These are phyloP conservation scores for Euleptes europaea DNA, from an alignment of 2,113 vertebrate species.

Conservation along the genomic window DNA sequence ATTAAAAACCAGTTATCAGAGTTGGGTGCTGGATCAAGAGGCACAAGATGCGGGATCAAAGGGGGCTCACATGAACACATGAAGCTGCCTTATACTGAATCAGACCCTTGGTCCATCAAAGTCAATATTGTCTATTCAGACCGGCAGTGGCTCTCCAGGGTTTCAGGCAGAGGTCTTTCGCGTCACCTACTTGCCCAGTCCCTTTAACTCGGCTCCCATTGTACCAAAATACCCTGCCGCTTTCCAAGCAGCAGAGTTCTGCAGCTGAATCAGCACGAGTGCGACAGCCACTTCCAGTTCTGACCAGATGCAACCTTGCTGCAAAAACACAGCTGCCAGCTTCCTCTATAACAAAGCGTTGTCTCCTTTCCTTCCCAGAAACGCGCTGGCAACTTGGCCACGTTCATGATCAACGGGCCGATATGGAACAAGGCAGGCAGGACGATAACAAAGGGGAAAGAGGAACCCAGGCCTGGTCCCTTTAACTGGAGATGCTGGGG, in stretches of 20 bases:
- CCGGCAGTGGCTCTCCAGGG: no score
- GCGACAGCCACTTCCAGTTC: conserved; percentile 54
- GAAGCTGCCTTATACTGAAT: no score
- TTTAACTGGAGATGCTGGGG: no score
- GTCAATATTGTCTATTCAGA: no score
- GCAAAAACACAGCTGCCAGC: conserved; percentile 41
- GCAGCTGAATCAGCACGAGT: conserved; percentile 56
- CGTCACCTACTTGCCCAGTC: no score
- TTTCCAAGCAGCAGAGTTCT: conserved; percentile 12
- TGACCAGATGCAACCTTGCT: conserved; percentile 62
- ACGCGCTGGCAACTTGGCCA: not conserved
- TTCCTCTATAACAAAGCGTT: conserved; percentile 16
- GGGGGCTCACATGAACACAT: no score
- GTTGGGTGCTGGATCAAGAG: no score
- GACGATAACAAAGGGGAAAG: accelerated
- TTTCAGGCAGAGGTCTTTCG: no score
- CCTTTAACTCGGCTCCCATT: no score
- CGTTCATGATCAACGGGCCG: not conserved
- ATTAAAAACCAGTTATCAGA: not conserved
- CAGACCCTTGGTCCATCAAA: no score
- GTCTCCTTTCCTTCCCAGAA: not conserved
- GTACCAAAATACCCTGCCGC: not conserved
- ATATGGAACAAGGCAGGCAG: not conserved
- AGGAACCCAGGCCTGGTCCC: no score
- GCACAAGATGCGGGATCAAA: not conserved